Conservation (phyloP, 2,113 vertebrate species). For the Oreochromis aureus region DNA sequence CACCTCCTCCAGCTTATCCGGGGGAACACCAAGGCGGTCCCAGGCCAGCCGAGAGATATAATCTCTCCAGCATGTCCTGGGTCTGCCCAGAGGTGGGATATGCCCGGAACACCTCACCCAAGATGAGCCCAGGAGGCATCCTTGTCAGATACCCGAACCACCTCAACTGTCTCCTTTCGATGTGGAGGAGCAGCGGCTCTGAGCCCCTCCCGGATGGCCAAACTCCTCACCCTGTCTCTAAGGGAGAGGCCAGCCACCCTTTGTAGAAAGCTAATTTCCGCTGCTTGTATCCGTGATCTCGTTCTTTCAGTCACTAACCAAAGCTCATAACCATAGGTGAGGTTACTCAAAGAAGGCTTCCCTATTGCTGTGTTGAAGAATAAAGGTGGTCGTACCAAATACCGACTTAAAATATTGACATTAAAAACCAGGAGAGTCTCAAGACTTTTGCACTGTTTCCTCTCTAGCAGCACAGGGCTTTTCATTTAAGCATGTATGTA, state of each 20-base stretch:
- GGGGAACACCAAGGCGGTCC: not conserved
- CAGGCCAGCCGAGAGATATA: not conserved
- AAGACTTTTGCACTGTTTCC: not conserved
- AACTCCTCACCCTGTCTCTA: not conserved
- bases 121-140: not conserved
- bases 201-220: not conserved
- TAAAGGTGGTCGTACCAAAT: not conserved
- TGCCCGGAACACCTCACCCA: not conserved
- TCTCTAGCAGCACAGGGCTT: not conserved
- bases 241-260: not conserved
- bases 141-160: not conserved
- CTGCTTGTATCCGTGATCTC: accelerated
- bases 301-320: not conserved
- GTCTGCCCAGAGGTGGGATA: not conserved
- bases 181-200: not conserved
- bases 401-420: not conserved
- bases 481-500: not conserved
- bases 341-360: not conserved
- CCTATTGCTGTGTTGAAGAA: not conserved
- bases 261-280: not conserved
- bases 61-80: not conserved
- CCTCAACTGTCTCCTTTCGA: not conserved
- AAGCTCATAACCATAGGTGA: not conserved
- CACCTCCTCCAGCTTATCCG: not conserved
- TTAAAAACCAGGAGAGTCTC: not conserved